Conservation (phyloP, 2,113 vertebrate genomes). For the Callopanchax toddi region DNA sequence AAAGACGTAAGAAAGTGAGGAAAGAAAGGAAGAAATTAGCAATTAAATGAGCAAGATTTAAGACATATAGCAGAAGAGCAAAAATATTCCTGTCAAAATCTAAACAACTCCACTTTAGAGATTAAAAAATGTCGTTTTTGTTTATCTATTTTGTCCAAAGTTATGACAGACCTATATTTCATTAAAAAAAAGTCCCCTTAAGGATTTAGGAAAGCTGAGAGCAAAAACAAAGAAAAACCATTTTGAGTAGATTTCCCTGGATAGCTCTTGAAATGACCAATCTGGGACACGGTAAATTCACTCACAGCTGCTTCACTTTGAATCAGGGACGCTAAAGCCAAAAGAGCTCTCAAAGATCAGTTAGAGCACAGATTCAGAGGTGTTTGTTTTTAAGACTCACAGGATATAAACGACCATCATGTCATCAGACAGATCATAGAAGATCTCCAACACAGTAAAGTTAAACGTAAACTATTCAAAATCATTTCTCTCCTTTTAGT, state of each 20-base stretch:
- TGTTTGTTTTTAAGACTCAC: background rate
- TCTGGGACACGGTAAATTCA: slow-evolving; percentile 23
- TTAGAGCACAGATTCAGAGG: slow-evolving; percentile 12
- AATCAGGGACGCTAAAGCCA: slow-evolving; percentile 27
- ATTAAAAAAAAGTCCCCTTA: background rate
- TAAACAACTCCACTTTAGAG: background rate
- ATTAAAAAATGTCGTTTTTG: background rate
- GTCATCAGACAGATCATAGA: background rate
- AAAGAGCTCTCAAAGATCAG: slow-evolving; percentile 34
- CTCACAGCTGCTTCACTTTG: slow-evolving; percentile 17
- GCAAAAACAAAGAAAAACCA: background rate
- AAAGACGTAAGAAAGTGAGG: slow-evolving; percentile 8
- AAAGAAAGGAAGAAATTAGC: background rate
- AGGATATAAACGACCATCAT: background rate
- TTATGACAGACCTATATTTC: background rate
- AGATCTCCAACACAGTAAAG: background rate
- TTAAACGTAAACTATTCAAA: too few relatives aligned
- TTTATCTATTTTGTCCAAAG: background rate
- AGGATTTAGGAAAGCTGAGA: background rate
- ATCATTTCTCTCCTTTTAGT: background rate
- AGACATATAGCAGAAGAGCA: background rate
- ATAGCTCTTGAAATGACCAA: slow-evolving; percentile 26
- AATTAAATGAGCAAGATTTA: background rate
- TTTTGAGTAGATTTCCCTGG: slow-evolving; percentile 30
- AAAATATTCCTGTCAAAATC: background rate